Evolutionary conservation across 2,797 vertebrate species (phyloP).

Genomic region (Hafferia zeledoni): DNA sequence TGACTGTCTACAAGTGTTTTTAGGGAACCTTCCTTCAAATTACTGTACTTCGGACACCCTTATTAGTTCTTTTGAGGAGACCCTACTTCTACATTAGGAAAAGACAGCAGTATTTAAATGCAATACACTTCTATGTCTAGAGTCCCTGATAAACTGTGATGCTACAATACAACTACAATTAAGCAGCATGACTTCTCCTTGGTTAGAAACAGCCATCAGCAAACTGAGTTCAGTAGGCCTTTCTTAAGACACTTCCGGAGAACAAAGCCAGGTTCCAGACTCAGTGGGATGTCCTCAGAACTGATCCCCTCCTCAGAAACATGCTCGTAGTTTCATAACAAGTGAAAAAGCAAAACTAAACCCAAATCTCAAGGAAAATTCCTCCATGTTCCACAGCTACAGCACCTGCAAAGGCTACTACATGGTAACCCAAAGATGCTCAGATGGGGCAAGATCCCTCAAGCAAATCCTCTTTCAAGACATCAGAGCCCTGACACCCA

Average conservation of each 20-base stretch:
- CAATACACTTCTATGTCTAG: neutral
- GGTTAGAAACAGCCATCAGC: neutral
- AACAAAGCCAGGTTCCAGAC: neutral
- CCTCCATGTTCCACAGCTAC: neutral
- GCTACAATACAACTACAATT: neutral
- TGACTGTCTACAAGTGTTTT: neutral
- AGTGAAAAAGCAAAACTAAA: neutral
- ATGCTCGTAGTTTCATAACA: accelerated
- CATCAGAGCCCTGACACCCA: neutral
- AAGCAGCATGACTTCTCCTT: neutral
- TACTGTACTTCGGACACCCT: neutral
- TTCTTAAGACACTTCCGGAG: neutral
- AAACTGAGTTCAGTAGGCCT: neutral
- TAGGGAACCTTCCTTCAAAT: neutral
- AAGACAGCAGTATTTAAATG: neutral
- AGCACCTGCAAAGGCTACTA: neutral
- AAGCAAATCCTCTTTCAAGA: neutral
- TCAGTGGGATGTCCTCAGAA: neutral
- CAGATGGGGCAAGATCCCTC: neutral
- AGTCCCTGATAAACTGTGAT: neutral
- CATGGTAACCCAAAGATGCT: neutral
- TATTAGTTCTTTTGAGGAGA: neutral
- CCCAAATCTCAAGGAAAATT: neutral
- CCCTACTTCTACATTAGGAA: neutral
- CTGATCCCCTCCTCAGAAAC: neutral